Evolutionary conservation across 2,113 vertebrate genomes (phyloP), one percentile per base, ranked within the genome.

Genomic region (Epinephelus moara): DNA sequence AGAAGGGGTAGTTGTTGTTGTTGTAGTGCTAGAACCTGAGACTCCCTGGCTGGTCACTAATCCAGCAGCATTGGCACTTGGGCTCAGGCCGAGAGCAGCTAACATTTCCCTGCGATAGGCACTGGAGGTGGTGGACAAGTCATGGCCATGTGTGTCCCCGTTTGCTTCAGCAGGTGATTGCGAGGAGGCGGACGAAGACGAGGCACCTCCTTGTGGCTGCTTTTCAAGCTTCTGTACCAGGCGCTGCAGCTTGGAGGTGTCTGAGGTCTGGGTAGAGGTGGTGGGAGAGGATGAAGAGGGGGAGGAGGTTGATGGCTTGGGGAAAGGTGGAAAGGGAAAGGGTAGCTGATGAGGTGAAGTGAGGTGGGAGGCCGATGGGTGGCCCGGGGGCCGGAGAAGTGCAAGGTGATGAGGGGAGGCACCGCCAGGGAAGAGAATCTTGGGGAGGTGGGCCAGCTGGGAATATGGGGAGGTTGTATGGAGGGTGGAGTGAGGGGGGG

Each of bases 151-250:
- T 79, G 75, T 52, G 85, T 78, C 76, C 64, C 90, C 90, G 1
- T 90, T 82, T 9, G 88, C 85, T 6, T 96, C 93, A 50, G 78
- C 89, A 6, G 85, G 59, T 23, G 72, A 77, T 67, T 93, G 88
- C 10, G 90, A 91, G 21, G 88, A 81, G 12, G 81, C 77, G 59
- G 92, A 87, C n/a, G 83, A 78, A 25, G 85, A 84, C 5, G 89
- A 85, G 15, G 81, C 56, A 3, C 87, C 79, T 61, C 78, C 84
- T 3, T 88, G 92, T 72, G 95, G 94, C 63, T 96, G 96, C 27
- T 97, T 97, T 84, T 98, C 97, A 59, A 98, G 95, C 85, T 97
- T 98, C 84, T 97, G 97, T 2, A 97, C 97, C 60, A 98, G 88
- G 21, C 97, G 94, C 91, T 98, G 97, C 47, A 98, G 89, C 92